Conservation (phyloP, 2,797 vertebrate genomes). For the Etheostoma nigrum region DNA sequence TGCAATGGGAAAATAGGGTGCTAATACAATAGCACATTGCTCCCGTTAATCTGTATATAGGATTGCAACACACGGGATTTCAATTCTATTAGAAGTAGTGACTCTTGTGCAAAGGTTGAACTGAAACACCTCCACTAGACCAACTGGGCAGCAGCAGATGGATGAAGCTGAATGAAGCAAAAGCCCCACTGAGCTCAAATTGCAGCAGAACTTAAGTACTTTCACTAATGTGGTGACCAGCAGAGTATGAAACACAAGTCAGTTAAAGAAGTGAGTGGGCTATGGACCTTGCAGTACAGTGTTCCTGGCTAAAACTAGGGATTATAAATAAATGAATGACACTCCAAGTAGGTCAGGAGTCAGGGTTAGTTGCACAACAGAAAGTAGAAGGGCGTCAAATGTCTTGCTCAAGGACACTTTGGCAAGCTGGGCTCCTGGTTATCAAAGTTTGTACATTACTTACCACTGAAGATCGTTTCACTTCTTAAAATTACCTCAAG, state of each 20-base stretch:
- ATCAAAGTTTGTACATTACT: background rate
- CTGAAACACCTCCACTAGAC: background rate
- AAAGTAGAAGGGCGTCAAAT: conserved; percentile 10
- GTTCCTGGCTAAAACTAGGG: background rate
- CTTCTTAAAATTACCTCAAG: too few species aligned
- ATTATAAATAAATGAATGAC: background rate
- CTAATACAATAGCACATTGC: background rate
- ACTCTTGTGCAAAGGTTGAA: background rate
- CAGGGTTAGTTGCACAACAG: conserved; percentile 21
- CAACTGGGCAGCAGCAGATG: conserved; percentile 8
- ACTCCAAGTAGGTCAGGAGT: conserved; percentile 14
- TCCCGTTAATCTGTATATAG: background rate
- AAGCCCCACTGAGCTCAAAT: conserved; percentile 48
- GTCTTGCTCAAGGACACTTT: conserved; percentile 4
- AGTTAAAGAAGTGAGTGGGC: background rate
- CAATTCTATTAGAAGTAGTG: background rate
- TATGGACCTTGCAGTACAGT: background rate
- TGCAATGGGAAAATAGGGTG: too few species aligned
- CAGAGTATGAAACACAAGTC: conserved; percentile 27
- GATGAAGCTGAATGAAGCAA: conserved; percentile 38
- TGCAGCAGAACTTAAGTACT: conserved; percentile 36
- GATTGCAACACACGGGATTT: background rate
- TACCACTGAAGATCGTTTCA: background rate
- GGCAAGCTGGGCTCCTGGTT: background rate
- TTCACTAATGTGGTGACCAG: conserved; percentile 18